These are phyloP conservation scores for Torymus auratus DNA, from an alignment of 2,888 invertebrate genomes.

Conservation along the genomic window DNA sequence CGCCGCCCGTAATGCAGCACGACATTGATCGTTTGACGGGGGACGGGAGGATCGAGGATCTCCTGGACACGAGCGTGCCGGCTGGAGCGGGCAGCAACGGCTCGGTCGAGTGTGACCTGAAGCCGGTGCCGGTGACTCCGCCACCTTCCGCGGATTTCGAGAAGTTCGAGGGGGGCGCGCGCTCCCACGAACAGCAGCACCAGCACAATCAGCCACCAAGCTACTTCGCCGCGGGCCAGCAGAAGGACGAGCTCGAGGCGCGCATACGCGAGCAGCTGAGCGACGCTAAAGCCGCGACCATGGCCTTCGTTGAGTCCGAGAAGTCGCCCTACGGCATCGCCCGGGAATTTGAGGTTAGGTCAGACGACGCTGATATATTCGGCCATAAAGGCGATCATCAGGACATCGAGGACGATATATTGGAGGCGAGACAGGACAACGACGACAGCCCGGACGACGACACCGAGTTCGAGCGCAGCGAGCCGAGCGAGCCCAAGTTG, in stretches of 20 bases:
- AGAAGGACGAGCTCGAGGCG: slow-evolving; percentile 60
- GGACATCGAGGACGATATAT: slow-evolving; percentile 2
- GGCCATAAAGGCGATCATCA: no score
- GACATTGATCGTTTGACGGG: not conserved
- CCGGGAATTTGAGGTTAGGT: slow-evolving; percentile 44
- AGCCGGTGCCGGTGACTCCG: slow-evolving; percentile 69
- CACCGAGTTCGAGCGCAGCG: slow-evolving; percentile 51
- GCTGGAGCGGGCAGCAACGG: slow-evolving; percentile 46
- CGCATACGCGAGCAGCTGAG: slow-evolving; percentile 40
- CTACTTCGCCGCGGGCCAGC: slow-evolving; percentile 41
- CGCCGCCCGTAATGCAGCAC: no score
- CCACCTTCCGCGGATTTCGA: slow-evolving; percentile 70
- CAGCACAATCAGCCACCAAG: slow-evolving; percentile 24
- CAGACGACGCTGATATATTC: not conserved
- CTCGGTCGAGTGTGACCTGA: slow-evolving; percentile 54
- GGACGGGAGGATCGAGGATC: slow-evolving; percentile 57
- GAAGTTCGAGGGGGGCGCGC: slow-evolving; percentile 62
- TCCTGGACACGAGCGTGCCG: slow-evolving; percentile 65
- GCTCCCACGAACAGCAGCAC: not conserved
- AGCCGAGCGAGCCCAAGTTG: slow-evolving; percentile 44
- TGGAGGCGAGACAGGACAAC: slow-evolving; percentile 41
- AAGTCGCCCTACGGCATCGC: slow-evolving; percentile 44
- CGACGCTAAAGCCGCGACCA: slow-evolving; percentile 64
- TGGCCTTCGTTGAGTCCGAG: slow-evolving; percentile 69
- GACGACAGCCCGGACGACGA: slow-evolving; percentile 40